Evolutionary conservation across 2,113 vertebrate species (phyloP).

Genomic region (Nothocercus julius): DNA sequence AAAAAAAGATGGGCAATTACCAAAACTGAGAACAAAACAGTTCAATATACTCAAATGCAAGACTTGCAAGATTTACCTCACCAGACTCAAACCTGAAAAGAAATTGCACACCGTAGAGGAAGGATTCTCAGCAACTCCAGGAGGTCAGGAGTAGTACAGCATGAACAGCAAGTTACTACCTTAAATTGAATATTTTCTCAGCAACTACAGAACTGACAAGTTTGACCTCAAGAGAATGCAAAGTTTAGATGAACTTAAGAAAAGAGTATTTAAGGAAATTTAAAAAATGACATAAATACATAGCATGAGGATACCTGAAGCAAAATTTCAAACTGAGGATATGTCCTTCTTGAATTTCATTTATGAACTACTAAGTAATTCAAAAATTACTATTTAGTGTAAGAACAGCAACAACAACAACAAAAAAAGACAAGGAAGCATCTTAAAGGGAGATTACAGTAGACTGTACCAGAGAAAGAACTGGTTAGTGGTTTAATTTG

Average conservation of each 20-base stretch:
- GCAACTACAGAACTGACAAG: not conserved
- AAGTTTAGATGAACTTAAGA: not conserved
- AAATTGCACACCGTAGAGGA: not conserved
- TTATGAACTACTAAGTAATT: not conserved
- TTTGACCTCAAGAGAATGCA: not conserved
- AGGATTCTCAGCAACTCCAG: not conserved
- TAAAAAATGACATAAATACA: not conserved
- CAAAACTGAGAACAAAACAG: not conserved
- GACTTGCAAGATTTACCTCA: not conserved
- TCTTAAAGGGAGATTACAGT: not conserved
- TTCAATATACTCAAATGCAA: not conserved
- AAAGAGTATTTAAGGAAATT: not conserved
- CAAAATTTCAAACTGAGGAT: not conserved
- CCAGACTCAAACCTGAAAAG: not conserved
- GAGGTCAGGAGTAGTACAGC: not conserved
- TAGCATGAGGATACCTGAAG: not conserved
- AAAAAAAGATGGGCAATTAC: not conserved
- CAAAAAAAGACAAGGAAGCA: not conserved
- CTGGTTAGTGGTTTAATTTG: not conserved
- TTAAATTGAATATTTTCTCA: not conserved
- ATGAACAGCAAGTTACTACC: not conserved
- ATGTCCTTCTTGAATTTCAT: not conserved
- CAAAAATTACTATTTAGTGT: not conserved
- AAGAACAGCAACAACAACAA: not conserved
- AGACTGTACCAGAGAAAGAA: not conserved